Conservation (phyloP, 2,888 invertebrate species). For the Chelonus formosanus region DNA sequence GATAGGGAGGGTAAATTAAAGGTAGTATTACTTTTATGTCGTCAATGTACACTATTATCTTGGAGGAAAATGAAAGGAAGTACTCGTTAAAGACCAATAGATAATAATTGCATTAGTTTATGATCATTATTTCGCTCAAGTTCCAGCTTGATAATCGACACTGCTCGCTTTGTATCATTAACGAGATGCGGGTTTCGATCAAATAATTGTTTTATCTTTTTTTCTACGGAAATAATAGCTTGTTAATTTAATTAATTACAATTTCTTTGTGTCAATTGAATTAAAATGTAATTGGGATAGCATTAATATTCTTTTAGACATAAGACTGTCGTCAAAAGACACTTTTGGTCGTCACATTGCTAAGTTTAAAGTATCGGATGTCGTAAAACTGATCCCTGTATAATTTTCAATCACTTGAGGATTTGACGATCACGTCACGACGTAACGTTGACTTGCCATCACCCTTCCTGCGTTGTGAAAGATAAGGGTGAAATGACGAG, state of each 20-base stretch:
- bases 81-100: too few species aligned
- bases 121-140: too few species aligned
- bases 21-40: conserved; percentile 44
- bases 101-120: too few species aligned
- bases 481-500: conserved; percentile 65
- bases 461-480: conserved; percentile 47
- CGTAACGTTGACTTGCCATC: conserved; percentile 38
- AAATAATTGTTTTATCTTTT: too few species aligned
- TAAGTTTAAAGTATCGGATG: conserved; percentile 50
- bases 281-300: too few species aligned
- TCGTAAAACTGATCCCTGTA: conserved; percentile 66
- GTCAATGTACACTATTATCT: neutral
- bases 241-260: too few species aligned
- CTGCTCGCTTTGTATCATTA: too few species aligned
- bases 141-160: too few species aligned
- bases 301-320: too few species aligned
- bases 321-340: neutral
- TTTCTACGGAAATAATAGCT: too few species aligned
- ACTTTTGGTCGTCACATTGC: conserved; percentile 12
- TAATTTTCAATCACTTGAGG: conserved; percentile 65
- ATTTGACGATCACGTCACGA: conserved; percentile 65
- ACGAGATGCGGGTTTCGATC: neutral
- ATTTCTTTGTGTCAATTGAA: too few species aligned
- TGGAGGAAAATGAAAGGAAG: too few species aligned
- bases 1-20: conserved; percentile 30